Evolutionary conservation across 2,888 invertebrate species (phyloP), one percentile per base, ranked within the genome.

Genomic region (Apodemia duryi): DNA sequence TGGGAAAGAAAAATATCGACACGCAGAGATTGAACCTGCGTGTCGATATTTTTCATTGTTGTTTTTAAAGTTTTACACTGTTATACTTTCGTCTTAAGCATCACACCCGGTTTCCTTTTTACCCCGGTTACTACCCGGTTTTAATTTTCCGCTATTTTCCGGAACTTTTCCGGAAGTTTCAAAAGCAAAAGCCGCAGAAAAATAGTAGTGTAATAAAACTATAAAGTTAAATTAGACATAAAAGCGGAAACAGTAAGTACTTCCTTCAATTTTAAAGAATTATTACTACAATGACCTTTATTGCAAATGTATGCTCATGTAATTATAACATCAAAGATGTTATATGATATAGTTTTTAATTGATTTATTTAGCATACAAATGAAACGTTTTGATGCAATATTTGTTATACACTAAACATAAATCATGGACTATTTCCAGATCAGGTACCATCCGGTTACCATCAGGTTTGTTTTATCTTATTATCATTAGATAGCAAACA

Each of bases 281-380:
- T 28, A 60, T 51, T 60, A 60, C 35, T 7, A 35, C 35, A 60
- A 32, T 2, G 35, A 60, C 35, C 57, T 60, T 60, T 32, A 57
- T 57, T 13, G 57, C 57, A 57, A 57, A 57, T 57, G 57, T 57
- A 13, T 29, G 10, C 32, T 29, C 2, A 57, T 32, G 57, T 57
- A 57, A 57, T 57, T 57, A 57, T 29, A 57, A 57, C 57, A 57
- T 29, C 57, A 11, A 57, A 57, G 29, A 32, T 9, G 32, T 57
- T 57, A 13, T 57, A 29, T 54, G 29, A 54, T 21, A 52, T 52
- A 10, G 57, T 57, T 57, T 32, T 29, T 54, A 32, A 57, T 57
- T 29, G 11, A 21, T 29, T 29, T 57, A 57, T 32, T 57, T 32
- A 57, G 28, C 32, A 32, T 29, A 66, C 41, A 13, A 54, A 11